Evolutionary conservation across 1,140 invertebrate genomes (phyloP).

Genomic region (Lasioglossum albipes): DNA sequence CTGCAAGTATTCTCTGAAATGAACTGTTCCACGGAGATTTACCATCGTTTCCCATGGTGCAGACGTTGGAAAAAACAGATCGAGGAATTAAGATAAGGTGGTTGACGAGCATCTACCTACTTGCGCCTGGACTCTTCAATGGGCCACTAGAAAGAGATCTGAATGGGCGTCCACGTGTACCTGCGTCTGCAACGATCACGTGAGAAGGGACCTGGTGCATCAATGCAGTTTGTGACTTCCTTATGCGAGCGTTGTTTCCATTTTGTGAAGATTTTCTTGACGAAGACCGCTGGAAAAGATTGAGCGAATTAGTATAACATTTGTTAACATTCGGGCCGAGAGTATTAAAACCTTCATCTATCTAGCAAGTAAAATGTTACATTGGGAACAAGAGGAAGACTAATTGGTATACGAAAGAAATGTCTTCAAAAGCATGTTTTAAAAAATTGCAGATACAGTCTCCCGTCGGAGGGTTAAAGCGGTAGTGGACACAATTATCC

Average conservation of each 20-base stretch:
- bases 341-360: too few species aligned
- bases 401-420: too few species aligned
- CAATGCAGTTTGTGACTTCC: background rate
- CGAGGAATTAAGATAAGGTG: slow-evolving; percentile 54
- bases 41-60: slow-evolving; percentile 8
- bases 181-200: background rate
- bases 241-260: background rate
- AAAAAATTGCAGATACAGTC: too few species aligned
- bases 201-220: background rate
- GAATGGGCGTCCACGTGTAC: slow-evolving; percentile 54
- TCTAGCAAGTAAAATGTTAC: too few species aligned
- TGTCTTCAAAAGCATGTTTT: too few species aligned
- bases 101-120: slow-evolving; percentile 14
- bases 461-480: too few species aligned
- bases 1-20: too few species aligned
- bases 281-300: too few species aligned
- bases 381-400: too few species aligned
- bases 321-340: too few species aligned
- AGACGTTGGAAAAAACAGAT: background rate
- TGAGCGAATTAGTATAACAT: too few species aligned
- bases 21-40: background rate
- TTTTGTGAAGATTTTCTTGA: background rate
- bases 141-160: slow-evolving; percentile 59
- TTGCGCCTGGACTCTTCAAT: slow-evolving; percentile 59
- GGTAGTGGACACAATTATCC: too few species aligned